These are phyloP conservation scores for Polia nebulosa DNA, from an alignment of 2,888 invertebrate genomes.

Conservation along the genomic window DNA sequence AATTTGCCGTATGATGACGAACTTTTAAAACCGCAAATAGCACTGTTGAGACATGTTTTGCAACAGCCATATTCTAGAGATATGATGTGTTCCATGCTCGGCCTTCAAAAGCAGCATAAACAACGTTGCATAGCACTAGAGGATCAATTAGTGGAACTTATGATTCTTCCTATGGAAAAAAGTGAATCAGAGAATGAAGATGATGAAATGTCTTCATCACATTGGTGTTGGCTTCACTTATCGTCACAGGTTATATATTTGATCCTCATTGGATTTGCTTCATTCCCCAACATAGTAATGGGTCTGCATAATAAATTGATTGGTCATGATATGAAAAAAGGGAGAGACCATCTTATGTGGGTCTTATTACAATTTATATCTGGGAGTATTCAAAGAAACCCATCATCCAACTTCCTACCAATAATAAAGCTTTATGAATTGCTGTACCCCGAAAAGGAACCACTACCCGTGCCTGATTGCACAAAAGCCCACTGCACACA, in stretches of 20 bases:
- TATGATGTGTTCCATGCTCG: constrained; percentile 98
- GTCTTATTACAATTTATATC: constrained; percentile 99
- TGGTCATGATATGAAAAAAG: constrained; percentile 95
- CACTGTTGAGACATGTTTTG: constrained; percentile 96
- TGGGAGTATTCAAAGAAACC: constrained; percentile 98
- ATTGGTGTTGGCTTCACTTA: constrained; percentile 98
- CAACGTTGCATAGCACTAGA: constrained; percentile 97
- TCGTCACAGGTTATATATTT: constrained; percentile 98
- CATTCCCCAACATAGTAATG: constrained; percentile 97
- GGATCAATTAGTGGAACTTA: constrained; percentile 97
- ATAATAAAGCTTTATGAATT: constrained; percentile 97
- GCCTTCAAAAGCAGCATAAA: constrained; percentile 97
- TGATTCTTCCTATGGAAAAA: constrained; percentile 97
- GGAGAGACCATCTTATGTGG: constrained; percentile 99
- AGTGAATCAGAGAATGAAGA: constrained; percentile 93
- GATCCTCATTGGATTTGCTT: constrained; percentile 98
- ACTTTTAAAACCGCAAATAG: constrained; percentile 96
- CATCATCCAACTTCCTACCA: constrained; percentile 96
- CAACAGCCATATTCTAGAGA: constrained; percentile 99
- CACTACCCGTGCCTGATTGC: constrained; percentile 97
- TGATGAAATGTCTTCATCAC: constrained; percentile 92
- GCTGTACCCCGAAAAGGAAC: constrained; percentile 97
- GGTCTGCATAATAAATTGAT: constrained; percentile 96
- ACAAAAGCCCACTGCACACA: constrained; percentile 96
- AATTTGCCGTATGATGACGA: constrained; percentile 97